These are phyloP conservation scores for Hyposoter didymator DNA, from an alignment of 2,888 invertebrate species.

Conservation along the genomic window DNA sequence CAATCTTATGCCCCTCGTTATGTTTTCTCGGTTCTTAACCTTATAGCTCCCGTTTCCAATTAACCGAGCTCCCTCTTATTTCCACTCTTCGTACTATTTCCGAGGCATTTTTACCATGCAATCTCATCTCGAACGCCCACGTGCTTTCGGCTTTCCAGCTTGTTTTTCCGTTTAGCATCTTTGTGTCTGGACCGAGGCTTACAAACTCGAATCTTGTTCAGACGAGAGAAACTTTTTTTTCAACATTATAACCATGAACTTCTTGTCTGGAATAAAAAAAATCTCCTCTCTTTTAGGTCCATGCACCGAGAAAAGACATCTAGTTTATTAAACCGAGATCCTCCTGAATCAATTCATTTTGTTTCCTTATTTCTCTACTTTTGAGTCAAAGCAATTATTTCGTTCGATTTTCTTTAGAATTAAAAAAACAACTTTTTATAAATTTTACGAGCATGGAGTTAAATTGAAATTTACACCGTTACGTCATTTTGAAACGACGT, in stretches of 20 bases:
- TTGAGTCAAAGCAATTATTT: neutral
- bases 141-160: conserved; percentile 29
- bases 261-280: conserved; percentile 1
- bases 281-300: neutral
- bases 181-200: neutral
- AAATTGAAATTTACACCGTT: too few species aligned
- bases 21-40: conserved; percentile 58
- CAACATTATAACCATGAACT: neutral
- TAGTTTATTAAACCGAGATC: neutral
- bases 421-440: neutral
- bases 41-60: conserved; percentile 66
- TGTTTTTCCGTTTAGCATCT: neutral
- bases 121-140: conserved; percentile 15
- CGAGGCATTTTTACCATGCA: conserved; percentile 26
- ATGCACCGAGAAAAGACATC: neutral
- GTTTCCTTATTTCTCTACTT: neutral
- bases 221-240: neutral
- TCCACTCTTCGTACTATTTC: conserved; percentile 47
- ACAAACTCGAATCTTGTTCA: conserved; percentile 3
- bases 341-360: neutral
- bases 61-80: conserved; percentile 62
- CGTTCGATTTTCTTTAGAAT: too few species aligned
- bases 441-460: neutral
- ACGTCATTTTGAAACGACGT: too few species aligned
- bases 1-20: conserved; percentile 62